Evolutionary conservation across 2,888 invertebrate species (phyloP), one percentile per base, ranked within the genome.

Genomic region (Cheilosia impressa): DNA sequence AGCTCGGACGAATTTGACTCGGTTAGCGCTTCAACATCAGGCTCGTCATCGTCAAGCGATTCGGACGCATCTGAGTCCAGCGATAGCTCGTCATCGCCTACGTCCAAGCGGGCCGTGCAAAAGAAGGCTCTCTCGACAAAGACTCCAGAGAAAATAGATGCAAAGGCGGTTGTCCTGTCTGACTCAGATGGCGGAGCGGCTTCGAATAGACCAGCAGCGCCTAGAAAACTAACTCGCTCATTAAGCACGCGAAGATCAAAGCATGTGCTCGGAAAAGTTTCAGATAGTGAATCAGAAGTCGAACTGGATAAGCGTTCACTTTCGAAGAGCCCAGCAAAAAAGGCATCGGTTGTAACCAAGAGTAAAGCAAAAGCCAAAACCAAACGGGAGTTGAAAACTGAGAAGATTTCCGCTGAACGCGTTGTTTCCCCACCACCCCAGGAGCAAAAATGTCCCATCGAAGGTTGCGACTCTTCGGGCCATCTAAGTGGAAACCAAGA

Each of bases 391-490:
- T 6, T 84, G n/a, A 81, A 77, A 78, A 45, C 55, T 2, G 83
- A 82, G 27, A 87, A 79, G 24, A 34, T 66, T 10, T 65, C 60
- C 4, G 52, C 75, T 31, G 78, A 79, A 63, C 80, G 79, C 4
- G 88, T 90, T 24, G 90, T 90, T 7, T 90, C 91, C 2, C 89
- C 87, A 6, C 90, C 90, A 17, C 88, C 94, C 89, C 93, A 95
- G 89, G 96, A 97, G 89, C 93, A 96, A 60, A 94, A 95, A 84
- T 98, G 98, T 91, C 98, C 98, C 0, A 94, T 98, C 10, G 95
- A 97, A 66, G 96, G 96, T 71, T 98, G 98, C 90, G 97, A 98
- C 90, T 98, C 98, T 1, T 93, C 94, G 2, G 98, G 98, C 60
- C 98, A 98, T 93, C 93, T 98, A 6, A 96, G 97, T 82, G 98